phyloP scores from a whole-genome alignment of 2,888 invertebrate genomes.

The Calameuta idolon region DNA sequence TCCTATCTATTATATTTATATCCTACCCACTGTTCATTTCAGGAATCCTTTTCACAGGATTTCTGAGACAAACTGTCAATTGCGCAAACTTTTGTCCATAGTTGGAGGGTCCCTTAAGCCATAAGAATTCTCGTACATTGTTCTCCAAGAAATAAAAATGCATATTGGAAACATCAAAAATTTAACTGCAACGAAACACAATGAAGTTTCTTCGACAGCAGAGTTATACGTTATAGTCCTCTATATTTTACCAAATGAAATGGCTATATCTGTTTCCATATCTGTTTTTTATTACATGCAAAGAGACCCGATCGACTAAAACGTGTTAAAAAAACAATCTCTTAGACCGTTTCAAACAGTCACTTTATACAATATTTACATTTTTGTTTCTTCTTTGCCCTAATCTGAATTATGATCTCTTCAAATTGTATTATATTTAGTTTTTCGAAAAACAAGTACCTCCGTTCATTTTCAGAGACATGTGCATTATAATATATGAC shows the following conservation, averaged over 20 bases:
- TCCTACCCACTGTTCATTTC: constrained; percentile 44
- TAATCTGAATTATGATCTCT: neutral
- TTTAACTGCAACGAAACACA: too few relatives aligned
- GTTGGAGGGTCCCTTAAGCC: constrained; percentile 25
- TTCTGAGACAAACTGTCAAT: constrained; percentile 50
- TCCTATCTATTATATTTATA: constrained; percentile 48
- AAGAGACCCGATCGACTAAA: constrained; percentile 47
- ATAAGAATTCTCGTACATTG: neutral
- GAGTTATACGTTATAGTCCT: too few relatives aligned
- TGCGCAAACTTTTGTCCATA: constrained; percentile 37
- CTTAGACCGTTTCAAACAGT: constrained; percentile 58
- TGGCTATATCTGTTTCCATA: neutral
- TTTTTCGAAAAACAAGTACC: too few relatives aligned
- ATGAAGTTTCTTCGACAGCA: too few relatives aligned
- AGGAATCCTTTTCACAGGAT: constrained; percentile 49
- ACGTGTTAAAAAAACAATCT: constrained; percentile 43
- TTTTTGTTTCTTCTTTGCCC: constrained; percentile 40
- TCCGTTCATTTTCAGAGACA: too few relatives aligned
- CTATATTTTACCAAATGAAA: too few relatives aligned
- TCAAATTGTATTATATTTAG: too few relatives aligned
- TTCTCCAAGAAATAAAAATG: too few relatives aligned
- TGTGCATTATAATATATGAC: too few relatives aligned
- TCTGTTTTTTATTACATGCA: constrained; percentile 18
- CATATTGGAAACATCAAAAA: too few relatives aligned
- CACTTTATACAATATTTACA: constrained; percentile 65